Conservation (phyloP, 64 coral and sea anemone species). For the Cladopsammia gracilis region DNA sequence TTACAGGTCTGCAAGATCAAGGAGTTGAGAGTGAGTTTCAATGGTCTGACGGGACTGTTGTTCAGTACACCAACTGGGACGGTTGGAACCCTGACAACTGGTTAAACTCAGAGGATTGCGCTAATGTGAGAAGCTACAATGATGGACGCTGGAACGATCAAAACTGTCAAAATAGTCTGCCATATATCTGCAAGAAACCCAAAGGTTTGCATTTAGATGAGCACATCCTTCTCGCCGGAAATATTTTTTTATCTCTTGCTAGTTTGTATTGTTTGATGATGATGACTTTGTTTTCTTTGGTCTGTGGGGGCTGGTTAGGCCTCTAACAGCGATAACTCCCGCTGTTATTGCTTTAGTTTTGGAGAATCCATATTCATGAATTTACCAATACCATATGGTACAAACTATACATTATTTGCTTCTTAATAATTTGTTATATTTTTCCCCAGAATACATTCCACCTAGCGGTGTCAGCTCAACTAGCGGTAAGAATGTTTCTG, state of each 20-base stretch:
- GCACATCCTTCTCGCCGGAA: too few species aligned
- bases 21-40: constrained; percentile 81
- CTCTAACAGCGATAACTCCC: too few species aligned
- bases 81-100: constrained; percentile 82
- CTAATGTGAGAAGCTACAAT: constrained; percentile 7
- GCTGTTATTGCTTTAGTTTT: too few species aligned
- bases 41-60: constrained; percentile 79
- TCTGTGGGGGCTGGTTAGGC: too few species aligned
- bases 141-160: constrained; percentile 87
- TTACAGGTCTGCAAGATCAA: constrained; percentile 75
- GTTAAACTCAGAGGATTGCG: constrained; percentile 76
- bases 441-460: constrained; percentile 56
- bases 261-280: too few species aligned
- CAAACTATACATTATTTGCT: not conserved
- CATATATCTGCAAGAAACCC: constrained; percentile 83
- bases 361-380: too few species aligned
- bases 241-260: too few species aligned
- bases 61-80: constrained; percentile 83
- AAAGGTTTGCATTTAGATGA: constrained; percentile 63
- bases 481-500: not conserved
- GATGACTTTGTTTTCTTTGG: too few species aligned
- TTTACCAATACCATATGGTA: too few species aligned
- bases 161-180: constrained; percentile 40
- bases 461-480: not conserved
- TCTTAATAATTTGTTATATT: not conserved